Percentiles rank a stretch among this genome's conserved stretches.
These are phyloP conservation scores for Loxodonta africana DNA, from an alignment of 2,113 vertebrate genomes.

Conservation along the genomic window DNA sequence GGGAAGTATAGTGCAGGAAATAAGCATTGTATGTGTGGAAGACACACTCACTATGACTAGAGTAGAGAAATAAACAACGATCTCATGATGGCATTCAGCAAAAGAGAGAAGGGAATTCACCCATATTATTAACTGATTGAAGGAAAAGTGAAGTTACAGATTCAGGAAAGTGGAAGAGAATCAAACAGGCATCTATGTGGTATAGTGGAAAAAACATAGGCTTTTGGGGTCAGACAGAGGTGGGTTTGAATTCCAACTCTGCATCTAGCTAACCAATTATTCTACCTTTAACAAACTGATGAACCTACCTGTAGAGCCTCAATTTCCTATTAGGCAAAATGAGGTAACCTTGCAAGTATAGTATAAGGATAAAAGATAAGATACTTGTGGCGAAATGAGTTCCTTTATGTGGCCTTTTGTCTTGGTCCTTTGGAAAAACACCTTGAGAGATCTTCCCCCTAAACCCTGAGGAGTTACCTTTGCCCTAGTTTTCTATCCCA, in stretches of 20 bases:
- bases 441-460: too few species aligned
- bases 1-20: neutral
- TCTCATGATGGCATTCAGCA: neutral
- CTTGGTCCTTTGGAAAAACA: too few species aligned
- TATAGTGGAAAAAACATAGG: too few species aligned
- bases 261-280: neutral
- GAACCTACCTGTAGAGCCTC: neutral
- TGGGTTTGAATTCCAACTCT: neutral
- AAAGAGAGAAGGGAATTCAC: neutral
- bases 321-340: conserved; percentile 34
- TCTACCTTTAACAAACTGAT: neutral
- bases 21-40: neutral
- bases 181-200: too few species aligned
- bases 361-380: neutral
- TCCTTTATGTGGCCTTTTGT: too few species aligned
- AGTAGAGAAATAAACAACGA: neutral
- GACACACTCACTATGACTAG: neutral
- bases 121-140: neutral
- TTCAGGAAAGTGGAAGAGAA: neutral
- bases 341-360: neutral
- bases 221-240: too few species aligned
- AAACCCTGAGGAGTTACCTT: too few species aligned
- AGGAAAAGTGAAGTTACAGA: neutral
- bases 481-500: too few species aligned
- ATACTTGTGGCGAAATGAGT: neutral